A percentile compares a stretch with the other conserved stretches of the same genome.
Evolutionary conservation across 2,888 invertebrate species (phyloP).

Genomic region (Yponomeuta malinellus): DNA sequence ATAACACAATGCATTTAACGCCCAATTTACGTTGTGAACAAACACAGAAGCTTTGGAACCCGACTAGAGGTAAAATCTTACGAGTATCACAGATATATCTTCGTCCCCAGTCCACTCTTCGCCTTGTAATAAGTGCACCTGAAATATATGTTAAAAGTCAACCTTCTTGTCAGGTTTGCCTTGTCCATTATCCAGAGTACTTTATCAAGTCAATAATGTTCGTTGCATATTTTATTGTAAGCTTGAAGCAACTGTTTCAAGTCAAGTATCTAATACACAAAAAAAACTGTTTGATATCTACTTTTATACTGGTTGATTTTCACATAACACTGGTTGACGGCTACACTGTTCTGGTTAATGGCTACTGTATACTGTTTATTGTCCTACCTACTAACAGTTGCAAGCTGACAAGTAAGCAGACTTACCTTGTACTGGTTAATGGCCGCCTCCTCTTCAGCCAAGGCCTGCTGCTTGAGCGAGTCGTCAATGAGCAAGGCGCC

Average conservation of each 20-base stretch:
- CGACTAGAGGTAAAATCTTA: constrained; percentile 38
- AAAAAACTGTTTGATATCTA: too few species aligned
- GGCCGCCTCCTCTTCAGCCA: constrained; percentile 97
- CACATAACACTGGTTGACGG: too few species aligned
- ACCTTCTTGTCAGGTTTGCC: neutral
- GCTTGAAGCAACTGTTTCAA: too few species aligned
- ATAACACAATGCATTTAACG: neutral
- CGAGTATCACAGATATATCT: constrained; percentile 51
- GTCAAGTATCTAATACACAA: too few species aligned
- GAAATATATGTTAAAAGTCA: constrained; percentile 26
- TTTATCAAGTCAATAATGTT: too few species aligned
- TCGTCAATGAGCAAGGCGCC: constrained; percentile 82
- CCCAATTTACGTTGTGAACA: constrained; percentile 6
- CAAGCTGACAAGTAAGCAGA: too few species aligned
- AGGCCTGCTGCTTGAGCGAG: constrained; percentile 77
- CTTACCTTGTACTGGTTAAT: constrained; percentile 95
- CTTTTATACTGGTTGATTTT: too few species aligned
- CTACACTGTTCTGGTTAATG: too few species aligned
- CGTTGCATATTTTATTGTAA: too few species aligned
- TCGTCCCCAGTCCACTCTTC: constrained; percentile 59
- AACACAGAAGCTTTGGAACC: constrained; percentile 18
- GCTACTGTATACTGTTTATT: too few species aligned
- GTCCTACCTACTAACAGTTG: too few species aligned
- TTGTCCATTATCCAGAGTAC: neutral
- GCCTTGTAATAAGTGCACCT: constrained; percentile 68